Evolutionary conservation across 1,140 invertebrate species (phyloP), one percentile per base, ranked within the genome.

Genomic region (Brachionus asplanchnoidis): DNA sequence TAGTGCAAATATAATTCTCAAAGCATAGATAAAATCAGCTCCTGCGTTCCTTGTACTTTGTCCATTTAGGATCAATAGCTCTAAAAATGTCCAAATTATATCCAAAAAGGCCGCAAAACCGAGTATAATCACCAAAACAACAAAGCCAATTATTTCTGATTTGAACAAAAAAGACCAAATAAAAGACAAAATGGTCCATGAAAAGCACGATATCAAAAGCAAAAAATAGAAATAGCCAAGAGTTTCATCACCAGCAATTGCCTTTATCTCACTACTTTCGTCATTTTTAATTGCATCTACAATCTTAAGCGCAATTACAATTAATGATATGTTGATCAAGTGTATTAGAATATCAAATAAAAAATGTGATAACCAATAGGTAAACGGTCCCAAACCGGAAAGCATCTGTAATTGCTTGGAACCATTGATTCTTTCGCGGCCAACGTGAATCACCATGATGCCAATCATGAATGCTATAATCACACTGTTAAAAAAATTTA

Each of bases 321-420:
- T 82, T 20, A 82, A 65, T n/a, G 79, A 42, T 23, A 68, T 68
- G 26, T 82, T 82, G 12, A 82, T 82, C 7, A 82, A 68, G 65
- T 68, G 65, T 8, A 82, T 82, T 12, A 82, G 8, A 9, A 84
- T 28, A 20, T 84, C 66, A 32, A 68, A 93, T 14, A 90, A 82
- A 86, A 90, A 93, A 84, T 91, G 91, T 79, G 91, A 88, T 0
- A 91, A 77, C 89, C 89, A 90, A 86, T 90, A 90, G 20, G 89
- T 85, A 9, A 85, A 85, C 12, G 8, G n/a, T 9, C 14, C n/a
- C 20, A 60, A 9, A 26, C 84, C 84, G 23, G 66, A 68, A 11
- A 84, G 26, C 17, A 75, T 28, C 44, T 84, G 84, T 42, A 84
- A 46, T 68, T 84, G 84, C 44, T 84, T 84, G 14, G 68, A 75